Percentiles rank a stretch among this genome's conserved stretches.
Evolutionary conservation across 2,888 invertebrate genomes (phyloP).

Genomic region (Scrobipalpa costella): DNA sequence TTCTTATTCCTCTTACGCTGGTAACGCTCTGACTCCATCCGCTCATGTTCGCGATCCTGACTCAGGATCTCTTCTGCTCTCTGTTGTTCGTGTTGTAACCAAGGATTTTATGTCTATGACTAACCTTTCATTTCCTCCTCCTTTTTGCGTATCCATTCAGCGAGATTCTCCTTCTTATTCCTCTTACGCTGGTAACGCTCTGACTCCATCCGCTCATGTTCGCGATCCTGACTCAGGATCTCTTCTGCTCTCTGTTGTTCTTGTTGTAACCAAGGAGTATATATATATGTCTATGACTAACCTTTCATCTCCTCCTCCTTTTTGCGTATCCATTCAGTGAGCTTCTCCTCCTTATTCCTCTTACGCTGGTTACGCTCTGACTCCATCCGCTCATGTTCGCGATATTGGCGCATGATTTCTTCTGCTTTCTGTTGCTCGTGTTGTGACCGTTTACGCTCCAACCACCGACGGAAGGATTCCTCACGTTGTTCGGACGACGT

Average conservation of each 20-base stretch:
- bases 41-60: conserved; percentile 57
- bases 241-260: conserved; percentile 67
- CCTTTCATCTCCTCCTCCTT: conserved; percentile 82
- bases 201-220: conserved; percentile 60
- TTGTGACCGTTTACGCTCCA: conserved; percentile 72
- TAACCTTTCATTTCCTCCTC: conserved; percentile 82
- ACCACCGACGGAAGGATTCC: conserved; percentile 77
- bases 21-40: conserved; percentile 59
- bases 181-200: conserved; percentile 62
- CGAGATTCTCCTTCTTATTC: conserved; percentile 71
- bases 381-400: conserved; percentile 58
- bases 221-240: conserved; percentile 61
- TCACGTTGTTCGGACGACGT: conserved; percentile 71
- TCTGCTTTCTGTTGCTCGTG: conserved; percentile 65
- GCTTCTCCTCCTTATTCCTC: conserved; percentile 68
- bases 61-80: conserved; percentile 70
- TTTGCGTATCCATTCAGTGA: conserved; percentile 79
- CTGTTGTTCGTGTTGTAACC: conserved; percentile 59
- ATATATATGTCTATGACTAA: too few species aligned
- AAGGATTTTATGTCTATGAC: too few species aligned
- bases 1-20: conserved; percentile 66
- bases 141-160: conserved; percentile 81
- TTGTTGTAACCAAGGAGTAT: conserved; percentile 55
- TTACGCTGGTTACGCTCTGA: conserved; percentile 63
- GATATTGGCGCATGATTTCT: conserved; percentile 63